Evolutionary conservation across 1,140 invertebrate species (phyloP).

Genomic region (Zaprionus ornatus): DNA sequence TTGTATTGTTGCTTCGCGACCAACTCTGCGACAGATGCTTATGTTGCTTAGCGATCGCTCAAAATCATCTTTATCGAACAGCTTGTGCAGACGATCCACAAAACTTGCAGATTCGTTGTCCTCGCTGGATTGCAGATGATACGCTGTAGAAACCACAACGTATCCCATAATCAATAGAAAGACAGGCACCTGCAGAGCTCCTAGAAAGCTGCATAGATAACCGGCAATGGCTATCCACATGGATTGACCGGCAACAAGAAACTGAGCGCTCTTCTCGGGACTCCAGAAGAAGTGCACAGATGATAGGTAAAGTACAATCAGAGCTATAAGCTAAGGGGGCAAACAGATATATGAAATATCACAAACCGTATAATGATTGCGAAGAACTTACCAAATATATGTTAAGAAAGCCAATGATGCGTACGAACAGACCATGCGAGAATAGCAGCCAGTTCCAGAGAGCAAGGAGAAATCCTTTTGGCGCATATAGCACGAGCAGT

Average conservation of each 20-base stretch:
- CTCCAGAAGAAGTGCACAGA: slow-evolving; percentile 86
- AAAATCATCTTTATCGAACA: slow-evolving; percentile 70
- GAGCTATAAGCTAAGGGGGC: slow-evolving; percentile 81
- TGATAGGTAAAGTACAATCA: slow-evolving; percentile 85
- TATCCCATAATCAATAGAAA: slow-evolving; percentile 84
- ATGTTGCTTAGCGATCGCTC: slow-evolving; percentile 68
- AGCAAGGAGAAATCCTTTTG: slow-evolving; percentile 85
- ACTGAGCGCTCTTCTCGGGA: slow-evolving; percentile 85
- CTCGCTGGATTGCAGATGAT: slow-evolving; percentile 83
- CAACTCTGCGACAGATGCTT: slow-evolving; percentile 48
- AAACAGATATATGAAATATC: background rate
- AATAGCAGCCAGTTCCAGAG: slow-evolving; percentile 84
- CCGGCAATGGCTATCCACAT: slow-evolving; percentile 87
- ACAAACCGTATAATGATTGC: background rate
- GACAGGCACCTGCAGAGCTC: slow-evolving; percentile 85
- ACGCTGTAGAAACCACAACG: slow-evolving; percentile 85
- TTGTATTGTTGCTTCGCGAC: slow-evolving; percentile 45
- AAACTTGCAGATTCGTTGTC: slow-evolving; percentile 46
- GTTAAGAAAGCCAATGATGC: slow-evolving; percentile 84
- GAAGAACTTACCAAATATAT: slow-evolving; percentile 83
- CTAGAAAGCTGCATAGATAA: slow-evolving; percentile 85
- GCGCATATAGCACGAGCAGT: slow-evolving; percentile 85
- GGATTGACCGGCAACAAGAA: slow-evolving; percentile 85
- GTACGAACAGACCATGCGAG: slow-evolving; percentile 80
- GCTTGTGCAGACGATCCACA: slow-evolving; percentile 62